Conservation (phyloP, 2,888 invertebrate genomes). For the Ellobium chinense region DNA sequence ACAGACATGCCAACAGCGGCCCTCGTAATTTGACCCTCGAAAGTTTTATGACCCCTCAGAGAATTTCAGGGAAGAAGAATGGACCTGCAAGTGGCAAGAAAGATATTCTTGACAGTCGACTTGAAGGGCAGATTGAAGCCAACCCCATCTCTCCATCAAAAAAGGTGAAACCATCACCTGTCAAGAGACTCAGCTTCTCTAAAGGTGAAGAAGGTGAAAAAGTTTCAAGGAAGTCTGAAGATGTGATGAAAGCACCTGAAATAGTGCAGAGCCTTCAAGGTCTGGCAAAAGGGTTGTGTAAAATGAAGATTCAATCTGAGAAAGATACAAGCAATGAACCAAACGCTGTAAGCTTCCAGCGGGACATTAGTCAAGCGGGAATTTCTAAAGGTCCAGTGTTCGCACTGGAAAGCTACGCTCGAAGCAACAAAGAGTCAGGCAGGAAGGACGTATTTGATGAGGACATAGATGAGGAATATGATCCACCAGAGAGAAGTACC, state of each 20-base stretch:
- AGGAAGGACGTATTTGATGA: conserved; percentile 32
- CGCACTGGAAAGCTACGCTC: conserved; percentile 4
- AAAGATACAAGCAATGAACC: no score
- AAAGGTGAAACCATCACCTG: conserved; percentile 42
- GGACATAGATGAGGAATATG: conserved; percentile 22
- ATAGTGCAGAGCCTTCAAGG: no score
- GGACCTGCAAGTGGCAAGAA: conserved; percentile 16
- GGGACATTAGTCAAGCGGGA: background rate
- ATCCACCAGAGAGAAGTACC: background rate
- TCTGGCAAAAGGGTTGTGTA: no score
- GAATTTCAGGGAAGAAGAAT: conserved; percentile 7
- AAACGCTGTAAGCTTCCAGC: background rate
- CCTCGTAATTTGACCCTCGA: conserved; percentile 34
- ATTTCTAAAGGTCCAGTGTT: background rate
- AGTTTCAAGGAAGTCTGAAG: no score
- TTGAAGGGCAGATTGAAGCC: conserved; percentile 36
- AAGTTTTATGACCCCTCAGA: conserved; percentile 36
- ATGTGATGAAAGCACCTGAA: no score
- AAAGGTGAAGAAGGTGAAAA: background rate
- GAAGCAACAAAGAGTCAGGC: background rate
- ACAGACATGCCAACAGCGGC: background rate
- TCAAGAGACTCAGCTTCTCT: conserved; percentile 40
- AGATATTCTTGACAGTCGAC: conserved; percentile 26
- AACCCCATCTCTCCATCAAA: conserved; percentile 43
- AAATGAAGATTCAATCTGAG: no score